These are phyloP conservation scores for Spinibarbus caldwelli DNA, from an alignment of 2,797 vertebrate species.

Conservation along the genomic window DNA sequence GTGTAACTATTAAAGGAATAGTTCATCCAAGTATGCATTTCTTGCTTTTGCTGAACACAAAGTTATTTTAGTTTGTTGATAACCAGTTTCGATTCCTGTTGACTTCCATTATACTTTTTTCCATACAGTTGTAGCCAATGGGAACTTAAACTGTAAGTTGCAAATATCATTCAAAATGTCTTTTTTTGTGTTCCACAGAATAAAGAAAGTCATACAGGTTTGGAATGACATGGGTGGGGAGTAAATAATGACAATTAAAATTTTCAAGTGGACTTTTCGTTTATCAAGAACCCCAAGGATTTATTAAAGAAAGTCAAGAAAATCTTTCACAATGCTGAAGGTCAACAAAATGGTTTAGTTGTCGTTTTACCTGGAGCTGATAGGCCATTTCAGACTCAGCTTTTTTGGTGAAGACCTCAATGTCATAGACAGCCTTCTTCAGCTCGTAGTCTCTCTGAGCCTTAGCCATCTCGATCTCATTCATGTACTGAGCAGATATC, in stretches of 20 bases:
- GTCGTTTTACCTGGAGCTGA: slow-evolving; percentile 84
- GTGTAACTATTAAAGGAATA: neutral
- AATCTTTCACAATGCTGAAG: neutral
- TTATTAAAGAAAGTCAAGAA: neutral
- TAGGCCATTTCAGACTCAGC: slow-evolving; percentile 92
- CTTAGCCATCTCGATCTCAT: slow-evolving; percentile 92
- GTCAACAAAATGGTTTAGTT: neutral
- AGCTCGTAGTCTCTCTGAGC: slow-evolving; percentile 90
- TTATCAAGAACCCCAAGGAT: neutral
- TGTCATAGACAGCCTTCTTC: slow-evolving; percentile 88
- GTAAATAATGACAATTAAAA: too few relatives aligned
- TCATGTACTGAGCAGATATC: slow-evolving; percentile 88
- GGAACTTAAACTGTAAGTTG: neutral
- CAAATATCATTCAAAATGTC: neutral
- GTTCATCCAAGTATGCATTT: neutral
- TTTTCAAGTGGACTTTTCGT: too few relatives aligned
- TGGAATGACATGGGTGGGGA: too few relatives aligned
- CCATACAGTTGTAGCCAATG: too few relatives aligned
- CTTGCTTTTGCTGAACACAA: neutral
- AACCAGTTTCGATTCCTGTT: neutral
- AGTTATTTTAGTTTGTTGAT: neutral
- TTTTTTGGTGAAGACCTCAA: slow-evolving; percentile 88
- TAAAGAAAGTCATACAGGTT: too few relatives aligned
- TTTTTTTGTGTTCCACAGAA: too few relatives aligned
- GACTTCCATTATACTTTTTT: neutral